Conservation (phyloP, 2,113 vertebrate species). For the Ginglymostoma cirratum region DNA sequence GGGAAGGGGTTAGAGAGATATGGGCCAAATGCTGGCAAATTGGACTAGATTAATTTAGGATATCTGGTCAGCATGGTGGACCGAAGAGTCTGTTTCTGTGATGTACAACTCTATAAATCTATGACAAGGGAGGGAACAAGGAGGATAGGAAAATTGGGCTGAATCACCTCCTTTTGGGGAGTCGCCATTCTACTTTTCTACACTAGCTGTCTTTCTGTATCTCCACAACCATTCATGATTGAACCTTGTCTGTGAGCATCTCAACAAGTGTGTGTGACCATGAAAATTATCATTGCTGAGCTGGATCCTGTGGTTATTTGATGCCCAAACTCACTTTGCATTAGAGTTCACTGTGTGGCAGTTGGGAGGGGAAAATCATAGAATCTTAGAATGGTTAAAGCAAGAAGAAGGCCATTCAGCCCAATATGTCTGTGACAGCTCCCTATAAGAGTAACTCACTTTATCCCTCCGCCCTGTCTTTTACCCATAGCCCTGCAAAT, state of each 20-base stretch:
- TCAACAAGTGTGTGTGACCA: background rate
- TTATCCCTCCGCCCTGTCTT: background rate
- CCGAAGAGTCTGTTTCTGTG: too few species aligned
- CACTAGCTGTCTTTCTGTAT: background rate
- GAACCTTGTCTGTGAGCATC: background rate
- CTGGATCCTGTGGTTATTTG: background rate
- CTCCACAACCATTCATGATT: background rate
- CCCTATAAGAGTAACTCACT: background rate
- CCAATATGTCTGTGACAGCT: background rate
- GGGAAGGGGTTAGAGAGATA: too few species aligned
- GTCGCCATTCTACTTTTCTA: background rate
- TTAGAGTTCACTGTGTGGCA: background rate
- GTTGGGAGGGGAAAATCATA: background rate
- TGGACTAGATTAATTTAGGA: too few species aligned
- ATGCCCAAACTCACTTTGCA: background rate
- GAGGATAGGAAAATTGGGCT: background rate
- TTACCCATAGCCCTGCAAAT: background rate
- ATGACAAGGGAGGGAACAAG: too few species aligned
- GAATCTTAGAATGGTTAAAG: background rate
- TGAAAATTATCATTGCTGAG: background rate
- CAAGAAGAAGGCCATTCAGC: background rate
- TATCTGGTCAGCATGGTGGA: too few species aligned
- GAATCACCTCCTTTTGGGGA: background rate
- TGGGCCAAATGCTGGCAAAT: too few species aligned
- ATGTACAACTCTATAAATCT: too few species aligned